Base-by-base conservation (phyloP, 2,797 vertebrate genomes). In the Cetoscarus ocellatus region DNA sequence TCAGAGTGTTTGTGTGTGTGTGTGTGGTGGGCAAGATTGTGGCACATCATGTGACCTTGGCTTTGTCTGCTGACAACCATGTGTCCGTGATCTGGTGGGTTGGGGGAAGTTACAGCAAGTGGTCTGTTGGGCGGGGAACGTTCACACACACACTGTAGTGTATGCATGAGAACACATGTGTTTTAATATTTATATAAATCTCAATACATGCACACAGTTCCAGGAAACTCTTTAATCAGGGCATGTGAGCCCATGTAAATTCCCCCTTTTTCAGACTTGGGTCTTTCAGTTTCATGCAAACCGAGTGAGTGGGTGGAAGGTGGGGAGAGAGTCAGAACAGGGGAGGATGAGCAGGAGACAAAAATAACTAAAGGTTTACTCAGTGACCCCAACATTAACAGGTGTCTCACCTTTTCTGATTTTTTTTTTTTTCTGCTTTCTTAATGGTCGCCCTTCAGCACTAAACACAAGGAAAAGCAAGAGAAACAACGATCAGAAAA, bases 241-340 rank as follows among this genome's bases (percentile, higher is more conserved):
- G 75, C 93, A 91, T 86, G 83, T 86, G 63, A 90, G 81, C 86
- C 91, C 82, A 82, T 86, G 88, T 87, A 89, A 93, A 93, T 92
- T 93, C 87, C 93, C 93, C 93, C 91, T 50, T 85, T 39, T 91
- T 91, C 75, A 82, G 73, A 90, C 82, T 61, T 54, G 68, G 87
- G 83, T 87, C 86, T 94, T 92, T 93, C 91, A 93, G 88, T 93
- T 93, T 93, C 91, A 83, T 74, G 43, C 57, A 55, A 86, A 84
- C 66, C 8, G 35, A 67, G 39, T 47, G 70, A 83, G 88, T 85
- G 80, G 84, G 88, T 82, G 90, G 81, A 64, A 63, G 75, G 74
- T 76, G 77, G 84, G 76, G 83, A 62, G 61, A 70, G 59, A 71
- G 66, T 73, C 67, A 67, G 61, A 77, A 63, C 1, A 44, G 67